Evolutionary conservation across 2,113 vertebrate genomes (phyloP).

Genomic region (Ifrita kowaldi): DNA sequence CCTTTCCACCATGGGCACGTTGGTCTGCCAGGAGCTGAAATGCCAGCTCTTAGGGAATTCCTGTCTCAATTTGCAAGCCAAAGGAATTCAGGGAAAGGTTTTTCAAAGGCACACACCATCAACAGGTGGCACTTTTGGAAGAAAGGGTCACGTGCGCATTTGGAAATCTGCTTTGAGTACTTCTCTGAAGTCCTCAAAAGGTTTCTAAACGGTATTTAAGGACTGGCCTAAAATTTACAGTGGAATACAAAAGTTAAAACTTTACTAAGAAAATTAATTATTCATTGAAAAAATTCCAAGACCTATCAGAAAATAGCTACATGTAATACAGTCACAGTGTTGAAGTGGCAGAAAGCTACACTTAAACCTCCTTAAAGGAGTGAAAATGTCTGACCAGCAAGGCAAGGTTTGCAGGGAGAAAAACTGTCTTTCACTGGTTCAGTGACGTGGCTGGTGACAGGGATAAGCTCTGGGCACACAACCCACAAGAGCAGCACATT

Average conservation of each 20-base stretch:
- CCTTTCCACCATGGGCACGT: rapidly evolving
- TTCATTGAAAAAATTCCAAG: not conserved
- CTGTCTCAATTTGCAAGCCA: not conserved
- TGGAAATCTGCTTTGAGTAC: not conserved
- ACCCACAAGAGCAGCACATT: not conserved
- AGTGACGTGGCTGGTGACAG: not conserved
- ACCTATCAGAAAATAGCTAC: not conserved
- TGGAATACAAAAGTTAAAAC: not conserved
- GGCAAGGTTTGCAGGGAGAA: not conserved
- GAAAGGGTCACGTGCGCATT: not conserved
- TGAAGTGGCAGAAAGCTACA: not conserved
- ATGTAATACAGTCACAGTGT: not conserved
- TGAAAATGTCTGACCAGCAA: not conserved
- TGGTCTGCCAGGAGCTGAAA: not conserved
- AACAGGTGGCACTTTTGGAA: not conserved
- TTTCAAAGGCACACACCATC: not conserved
- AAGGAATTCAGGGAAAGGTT: not conserved
- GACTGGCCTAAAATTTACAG: not conserved
- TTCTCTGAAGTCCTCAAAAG: not conserved
- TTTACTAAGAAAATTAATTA: not conserved
- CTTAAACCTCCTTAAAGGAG: not conserved
- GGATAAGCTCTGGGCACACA: not conserved
- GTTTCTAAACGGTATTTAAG: not conserved
- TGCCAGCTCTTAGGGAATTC: not conserved
- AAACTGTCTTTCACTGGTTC: not conserved